Evolutionary conservation across 2,797 vertebrate species (phyloP), one percentile per base, ranked within the genome.

Genomic region (Artibeus jamaicensis): DNA sequence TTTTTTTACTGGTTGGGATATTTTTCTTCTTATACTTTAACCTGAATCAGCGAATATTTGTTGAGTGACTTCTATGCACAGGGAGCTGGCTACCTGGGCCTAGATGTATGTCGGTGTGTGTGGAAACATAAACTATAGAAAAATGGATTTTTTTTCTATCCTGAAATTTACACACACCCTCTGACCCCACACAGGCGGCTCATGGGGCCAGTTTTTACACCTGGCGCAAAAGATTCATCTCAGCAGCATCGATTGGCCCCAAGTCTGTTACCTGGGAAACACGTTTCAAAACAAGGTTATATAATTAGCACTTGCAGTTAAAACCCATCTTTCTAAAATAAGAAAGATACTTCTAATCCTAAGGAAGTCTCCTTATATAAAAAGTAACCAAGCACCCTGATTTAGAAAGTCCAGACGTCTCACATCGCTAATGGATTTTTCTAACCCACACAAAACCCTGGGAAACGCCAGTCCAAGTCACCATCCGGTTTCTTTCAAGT

Each of bases 341-440:
- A 89, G 62, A 57, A 86, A 84, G 86, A 78, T 71, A 48, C 70
- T 77, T 91, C 42, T 93, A 81, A 82, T 76, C 46, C 42, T 77
- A 68, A 91, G 37, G 74, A 96, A 97, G 39, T 55, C 65, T 39
- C 12, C 37, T 89, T 74, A 55, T 21, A 29, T 37, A 29, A 86
- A 87, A 92, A 86, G 77, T 55, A 34, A 71, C 78, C 81, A 95
- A 83, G 15, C 29, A 81, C 15, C 24, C 37, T 81, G 50, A 96
- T 62, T 87, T 74, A 91, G 62, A 89, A 93, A 90, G 82, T 88
- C 90, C 74, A 88, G 70, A 86, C 90, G 89, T 77, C 42, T 77
- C 42, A 62, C 32, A 29, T 46, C 32, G 59, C 3, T 86, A 83
- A 86, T 50, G 34, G 70, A 42, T 93, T 91, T 95, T 94, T 67